Evolutionary conservation across 2,113 vertebrate species (phyloP), one percentile per base, ranked within the genome.

Genomic region (Psilopsiagon aurifrons): DNA sequence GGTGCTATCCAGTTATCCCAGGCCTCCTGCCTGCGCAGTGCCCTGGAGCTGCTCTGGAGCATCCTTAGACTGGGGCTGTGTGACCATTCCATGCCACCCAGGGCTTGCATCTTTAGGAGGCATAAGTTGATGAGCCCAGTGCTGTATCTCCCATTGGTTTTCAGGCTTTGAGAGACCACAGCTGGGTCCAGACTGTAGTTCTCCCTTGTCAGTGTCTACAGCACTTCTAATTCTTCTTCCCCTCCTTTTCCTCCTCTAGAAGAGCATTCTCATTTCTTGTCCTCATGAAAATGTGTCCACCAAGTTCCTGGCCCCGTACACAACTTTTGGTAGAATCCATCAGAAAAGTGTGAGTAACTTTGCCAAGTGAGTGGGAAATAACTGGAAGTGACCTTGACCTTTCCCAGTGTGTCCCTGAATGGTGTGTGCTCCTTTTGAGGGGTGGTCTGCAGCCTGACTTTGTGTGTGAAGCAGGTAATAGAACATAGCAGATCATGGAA

Each of bases 251-350:
- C 37, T 60, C 25, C 10, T 74, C 52, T 70, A 98, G 98, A 98
- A 98, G 95, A 98, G 98, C 91, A 97, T 98, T 69, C 97, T 97
- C 16, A 73, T 98, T 88, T 98, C 98, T 74, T 98, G 98, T 83
- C 97, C 98, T 57, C 95, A 97, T 0, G 98, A 98, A 91, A 98
- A 97, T 9, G 88, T 94, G 28, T 98, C 97, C 94, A 97, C 98
- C 1, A 98, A 97, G 86, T 98, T 98, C 95, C 87, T 98, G 91
- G 94, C 97, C 20, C 98, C 98, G 0, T 97, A 97, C 43, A 97
- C 98, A 13, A 92, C 92, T 28, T 98, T 98, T 86, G 88, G 70
- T 47, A 96, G 97, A 85, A 97, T 98, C 92, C 98, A 98, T 82
- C 70, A 96, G 55, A 98, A 98, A 78, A 98, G 98, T 25, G 98